Evolutionary conservation across 2,797 vertebrate genomes (phyloP).

Genomic region (Pangasius larnaudii): DNA sequence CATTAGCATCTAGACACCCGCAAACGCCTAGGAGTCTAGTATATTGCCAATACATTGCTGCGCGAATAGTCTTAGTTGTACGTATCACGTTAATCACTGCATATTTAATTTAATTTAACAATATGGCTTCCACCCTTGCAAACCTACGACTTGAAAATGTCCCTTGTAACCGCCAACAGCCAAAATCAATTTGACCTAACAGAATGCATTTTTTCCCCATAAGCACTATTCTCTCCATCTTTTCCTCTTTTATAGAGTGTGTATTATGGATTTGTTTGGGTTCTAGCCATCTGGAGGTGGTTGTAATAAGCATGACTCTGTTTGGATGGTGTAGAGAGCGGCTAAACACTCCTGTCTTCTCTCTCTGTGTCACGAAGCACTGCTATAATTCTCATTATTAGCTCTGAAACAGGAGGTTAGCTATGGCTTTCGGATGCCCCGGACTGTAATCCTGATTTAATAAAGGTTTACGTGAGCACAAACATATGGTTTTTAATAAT

Average conservation of each 20-base stretch:
- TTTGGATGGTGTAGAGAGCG: neutral
- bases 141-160: neutral
- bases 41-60: neutral
- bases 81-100: neutral
- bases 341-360: neutral
- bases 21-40: neutral
- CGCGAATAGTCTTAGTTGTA: neutral
- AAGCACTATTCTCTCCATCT: conserved; percentile 6
- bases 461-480: neutral
- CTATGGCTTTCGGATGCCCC: neutral
- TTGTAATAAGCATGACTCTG: neutral
- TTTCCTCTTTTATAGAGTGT: neutral
- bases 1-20: neutral
- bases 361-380: neutral
- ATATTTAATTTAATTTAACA: neutral
- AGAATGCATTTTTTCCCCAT: neutral
- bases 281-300: conserved; percentile 3
- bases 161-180: neutral
- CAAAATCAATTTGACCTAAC: neutral
- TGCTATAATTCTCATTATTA: neutral
- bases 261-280: conserved; percentile 4
- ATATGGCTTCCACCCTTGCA: neutral
- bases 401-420: neutral
- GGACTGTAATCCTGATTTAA: neutral
- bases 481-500: neutral